A percentile compares a stretch with the other conserved stretches of the same genome.
phyloP scores from a whole-genome alignment of 2,113 vertebrate genomes.

The Sapajus apella region DNA sequence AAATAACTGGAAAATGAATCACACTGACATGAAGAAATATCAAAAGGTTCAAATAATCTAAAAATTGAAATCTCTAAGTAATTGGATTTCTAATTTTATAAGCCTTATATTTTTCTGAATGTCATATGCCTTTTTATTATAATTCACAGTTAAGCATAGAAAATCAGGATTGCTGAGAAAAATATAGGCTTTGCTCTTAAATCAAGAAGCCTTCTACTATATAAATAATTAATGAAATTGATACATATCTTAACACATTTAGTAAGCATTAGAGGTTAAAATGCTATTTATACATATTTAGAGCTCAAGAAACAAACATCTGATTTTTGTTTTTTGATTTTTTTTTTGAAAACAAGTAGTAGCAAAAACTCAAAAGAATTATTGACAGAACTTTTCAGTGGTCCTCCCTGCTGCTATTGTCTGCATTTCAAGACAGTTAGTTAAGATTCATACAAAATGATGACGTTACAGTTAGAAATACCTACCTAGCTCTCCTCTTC shows the following conservation, averaged over 20 bases:
- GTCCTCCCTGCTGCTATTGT: not conserved
- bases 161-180: not conserved
- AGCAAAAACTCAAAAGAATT: not conserved
- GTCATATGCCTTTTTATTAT: not conserved
- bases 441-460: not conserved
- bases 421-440: not conserved
- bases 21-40: not conserved
- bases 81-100: not conserved
- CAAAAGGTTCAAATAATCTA: not conserved
- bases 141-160: not conserved
- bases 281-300: not conserved
- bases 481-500: not conserved
- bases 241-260: not conserved
- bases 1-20: not conserved
- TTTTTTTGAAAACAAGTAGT: not conserved
- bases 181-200: not conserved
- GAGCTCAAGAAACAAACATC: not conserved
- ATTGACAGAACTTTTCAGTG: not conserved
- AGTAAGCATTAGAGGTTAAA: not conserved
- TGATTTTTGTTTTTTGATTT: not conserved
- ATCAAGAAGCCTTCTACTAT: not conserved
- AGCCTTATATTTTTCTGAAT: not conserved
- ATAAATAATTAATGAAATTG: not conserved
- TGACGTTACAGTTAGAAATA: not conserved
- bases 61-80: not conserved